Conservation (phyloP, 1,140 invertebrate genomes). For the Solenopsis fugax region DNA sequence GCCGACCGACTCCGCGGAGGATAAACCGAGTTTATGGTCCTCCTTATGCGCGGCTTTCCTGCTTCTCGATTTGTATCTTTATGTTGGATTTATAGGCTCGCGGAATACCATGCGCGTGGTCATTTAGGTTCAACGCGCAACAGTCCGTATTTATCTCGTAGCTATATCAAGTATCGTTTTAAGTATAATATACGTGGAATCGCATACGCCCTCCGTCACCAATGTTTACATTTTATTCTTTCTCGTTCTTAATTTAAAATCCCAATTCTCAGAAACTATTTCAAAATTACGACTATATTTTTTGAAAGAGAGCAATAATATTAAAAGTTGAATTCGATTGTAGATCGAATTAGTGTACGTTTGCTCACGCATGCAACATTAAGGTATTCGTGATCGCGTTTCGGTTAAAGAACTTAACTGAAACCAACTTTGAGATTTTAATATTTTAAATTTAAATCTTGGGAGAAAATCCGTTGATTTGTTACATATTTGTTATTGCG, state of each 20-base stretch:
- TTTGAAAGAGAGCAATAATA: not conserved
- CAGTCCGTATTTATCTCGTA: conserved; percentile 27
- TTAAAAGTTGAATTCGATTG: not conserved
- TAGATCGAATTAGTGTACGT: not conserved
- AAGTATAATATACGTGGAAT: conserved; percentile 10
- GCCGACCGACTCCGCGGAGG: conserved; percentile 45
- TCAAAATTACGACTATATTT: not conserved
- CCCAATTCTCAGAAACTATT: not conserved
- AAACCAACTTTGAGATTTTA: not conserved
- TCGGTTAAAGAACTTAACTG: not conserved
- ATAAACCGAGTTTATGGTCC: conserved; percentile 71
- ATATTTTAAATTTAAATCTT: not conserved
- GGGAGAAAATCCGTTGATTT: too few species aligned
- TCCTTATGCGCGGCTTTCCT: conserved; percentile 64
- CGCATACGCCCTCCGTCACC: not conserved
- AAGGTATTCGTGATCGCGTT: not conserved
- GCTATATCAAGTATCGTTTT: conserved; percentile 30
- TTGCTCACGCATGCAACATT: not conserved
- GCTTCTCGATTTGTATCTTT: conserved; percentile 74
- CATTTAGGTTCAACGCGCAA: conserved; percentile 39
- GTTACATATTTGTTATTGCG: not conserved
- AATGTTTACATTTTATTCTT: not conserved
- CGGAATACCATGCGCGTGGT: conserved; percentile 63
- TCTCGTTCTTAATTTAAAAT: not conserved
- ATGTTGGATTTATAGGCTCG: conserved; percentile 73